These are phyloP conservation scores for Brachyistius frenatus DNA, from an alignment of 2,113 vertebrate species.

Conservation along the genomic window DNA sequence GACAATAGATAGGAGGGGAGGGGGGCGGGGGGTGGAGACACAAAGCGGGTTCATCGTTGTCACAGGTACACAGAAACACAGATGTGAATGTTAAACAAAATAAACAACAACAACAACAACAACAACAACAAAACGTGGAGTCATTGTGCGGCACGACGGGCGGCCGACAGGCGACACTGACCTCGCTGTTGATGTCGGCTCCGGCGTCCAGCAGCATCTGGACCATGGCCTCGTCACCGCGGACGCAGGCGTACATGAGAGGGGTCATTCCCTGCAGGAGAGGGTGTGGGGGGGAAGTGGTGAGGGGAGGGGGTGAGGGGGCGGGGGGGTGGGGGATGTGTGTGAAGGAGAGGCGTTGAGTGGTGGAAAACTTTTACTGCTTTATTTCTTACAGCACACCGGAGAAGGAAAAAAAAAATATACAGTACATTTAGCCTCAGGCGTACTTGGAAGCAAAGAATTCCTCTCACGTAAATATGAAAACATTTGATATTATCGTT, in stretches of 20 bases:
- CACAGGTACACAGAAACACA: slow-evolving; percentile 55
- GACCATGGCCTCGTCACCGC: slow-evolving; percentile 88
- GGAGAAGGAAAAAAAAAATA: too few species aligned
- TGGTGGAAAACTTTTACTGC: too few species aligned
- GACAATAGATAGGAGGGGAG: slow-evolving; percentile 6
- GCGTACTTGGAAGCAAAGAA: too few species aligned
- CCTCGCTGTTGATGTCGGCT: slow-evolving; percentile 86
- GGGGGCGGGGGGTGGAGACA: slow-evolving; percentile 13
- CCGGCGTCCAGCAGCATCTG: slow-evolving; percentile 88
- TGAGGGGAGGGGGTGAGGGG: not conserved
- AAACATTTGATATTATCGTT: too few species aligned
- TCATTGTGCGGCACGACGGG: not conserved
- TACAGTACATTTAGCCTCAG: too few species aligned
- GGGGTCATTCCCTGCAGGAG: slow-evolving; percentile 85
- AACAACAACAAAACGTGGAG: slow-evolving; percentile 22
- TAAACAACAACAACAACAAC: slow-evolving; percentile 41
- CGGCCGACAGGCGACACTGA: slow-evolving; percentile 58
- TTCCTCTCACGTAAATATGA: too few species aligned
- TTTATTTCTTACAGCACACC: too few species aligned
- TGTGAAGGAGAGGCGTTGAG: not conserved
- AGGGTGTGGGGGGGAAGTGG: not conserved
- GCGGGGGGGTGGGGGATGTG: not conserved
- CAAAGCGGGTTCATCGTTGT: slow-evolving; percentile 45
- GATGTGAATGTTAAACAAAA: slow-evolving; percentile 35
- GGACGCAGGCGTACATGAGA: slow-evolving; percentile 87